Conservation (phyloP, 1,140 invertebrate genomes). For the Metaphire vulgaris region DNA sequence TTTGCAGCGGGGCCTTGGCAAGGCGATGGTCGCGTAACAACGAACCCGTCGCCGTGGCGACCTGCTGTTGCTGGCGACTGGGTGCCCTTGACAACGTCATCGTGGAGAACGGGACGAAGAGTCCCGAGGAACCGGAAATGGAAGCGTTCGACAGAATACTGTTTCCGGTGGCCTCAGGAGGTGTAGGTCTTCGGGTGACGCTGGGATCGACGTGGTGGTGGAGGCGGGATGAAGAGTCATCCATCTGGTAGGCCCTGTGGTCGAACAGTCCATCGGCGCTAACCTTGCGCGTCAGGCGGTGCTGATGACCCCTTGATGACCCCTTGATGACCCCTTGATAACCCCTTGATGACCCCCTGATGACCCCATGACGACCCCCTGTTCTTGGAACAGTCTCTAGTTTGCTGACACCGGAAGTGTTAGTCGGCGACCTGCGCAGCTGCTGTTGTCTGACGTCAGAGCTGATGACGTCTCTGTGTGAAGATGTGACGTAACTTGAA, state of each 20-base stretch:
- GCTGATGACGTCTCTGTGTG: not conserved
- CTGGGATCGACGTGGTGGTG: slow-evolving; percentile 1
- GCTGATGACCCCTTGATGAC: slow-evolving; percentile 66
- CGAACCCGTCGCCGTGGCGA: slow-evolving; percentile 30
- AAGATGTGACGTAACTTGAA: not conserved
- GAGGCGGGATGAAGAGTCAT: slow-evolving; percentile 45
- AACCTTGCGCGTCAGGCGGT: slow-evolving; percentile 56
- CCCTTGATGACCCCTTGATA: no score
- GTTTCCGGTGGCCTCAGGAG: slow-evolving; percentile 26
- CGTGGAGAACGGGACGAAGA: slow-evolving; percentile 4
- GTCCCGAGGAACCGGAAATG: slow-evolving; percentile 12
- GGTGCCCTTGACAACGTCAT: slow-evolving; percentile 2
- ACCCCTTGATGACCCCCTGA: no score
- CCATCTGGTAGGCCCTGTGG: slow-evolving; percentile 62
- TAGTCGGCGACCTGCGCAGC: not conserved
- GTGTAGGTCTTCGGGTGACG: not conserved
- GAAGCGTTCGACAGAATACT: slow-evolving; percentile 33
- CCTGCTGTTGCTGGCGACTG: slow-evolving; percentile 63
- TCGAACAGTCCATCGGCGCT: slow-evolving; percentile 38
- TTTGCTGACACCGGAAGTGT: not conserved
- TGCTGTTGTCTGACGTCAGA: not conserved
- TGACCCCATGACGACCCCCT: no score
- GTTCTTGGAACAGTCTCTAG: not conserved
- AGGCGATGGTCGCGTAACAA: slow-evolving; percentile 45
- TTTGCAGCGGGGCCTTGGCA: slow-evolving; percentile 47